Evolutionary conservation across 2,888 invertebrate genomes (phyloP).

Genomic region (Phrixothrix hirtus): DNA sequence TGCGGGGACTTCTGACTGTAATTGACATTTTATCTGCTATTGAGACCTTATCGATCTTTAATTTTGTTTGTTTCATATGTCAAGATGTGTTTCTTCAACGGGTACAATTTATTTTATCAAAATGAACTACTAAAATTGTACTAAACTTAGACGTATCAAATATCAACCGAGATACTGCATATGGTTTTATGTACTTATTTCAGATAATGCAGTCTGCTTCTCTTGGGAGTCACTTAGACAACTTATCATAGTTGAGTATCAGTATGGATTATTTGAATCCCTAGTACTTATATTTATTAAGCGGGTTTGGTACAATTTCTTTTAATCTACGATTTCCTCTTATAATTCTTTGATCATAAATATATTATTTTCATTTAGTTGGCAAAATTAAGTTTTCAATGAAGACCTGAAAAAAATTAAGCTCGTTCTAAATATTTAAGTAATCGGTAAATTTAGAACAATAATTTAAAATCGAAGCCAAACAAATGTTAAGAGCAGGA

Average conservation of each 20-base stretch:
- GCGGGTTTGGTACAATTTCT: background rate
- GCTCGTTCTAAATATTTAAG: no score
- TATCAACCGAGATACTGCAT: conserved; percentile 7
- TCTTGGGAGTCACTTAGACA: conserved; percentile 13
- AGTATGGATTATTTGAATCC: conserved; percentile 19
- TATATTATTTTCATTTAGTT: background rate
- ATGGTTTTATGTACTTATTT: conserved; percentile 4
- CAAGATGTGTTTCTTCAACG: conserved; percentile 6
- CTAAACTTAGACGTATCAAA: conserved; percentile 18
- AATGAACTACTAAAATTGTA: no score
- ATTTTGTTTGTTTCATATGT: conserved; percentile 29
- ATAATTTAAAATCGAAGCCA: no score
- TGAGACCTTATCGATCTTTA: conserved; percentile 35
- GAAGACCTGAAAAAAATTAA: no score
- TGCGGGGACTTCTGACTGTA: conserved; percentile 43
- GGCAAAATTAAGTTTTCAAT: no score
- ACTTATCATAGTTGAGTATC: conserved; percentile 17
- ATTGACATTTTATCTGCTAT: conserved; percentile 47
- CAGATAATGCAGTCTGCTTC: conserved; percentile 6
- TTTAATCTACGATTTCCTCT: background rate
- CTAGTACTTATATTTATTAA: conserved; percentile 10
- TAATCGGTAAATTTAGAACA: no score
- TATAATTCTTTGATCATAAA: background rate
- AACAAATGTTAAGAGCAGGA: no score
- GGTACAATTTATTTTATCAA: no score